phyloP scores from a whole-genome alignment of 2,113 vertebrate genomes.

The Perca schrenkii region DNA sequence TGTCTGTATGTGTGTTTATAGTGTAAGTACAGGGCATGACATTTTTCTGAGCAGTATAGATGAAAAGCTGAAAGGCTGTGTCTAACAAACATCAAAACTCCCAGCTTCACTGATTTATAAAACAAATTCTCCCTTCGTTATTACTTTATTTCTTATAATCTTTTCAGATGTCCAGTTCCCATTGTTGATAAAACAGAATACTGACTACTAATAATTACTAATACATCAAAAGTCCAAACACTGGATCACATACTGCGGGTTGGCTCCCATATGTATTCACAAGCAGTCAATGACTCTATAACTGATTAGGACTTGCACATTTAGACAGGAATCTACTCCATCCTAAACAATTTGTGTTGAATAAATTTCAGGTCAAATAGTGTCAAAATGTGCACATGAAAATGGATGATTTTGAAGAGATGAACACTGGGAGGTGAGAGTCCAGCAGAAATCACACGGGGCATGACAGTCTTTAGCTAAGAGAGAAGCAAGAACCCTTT shows the following conservation, averaged over 20 bases:
- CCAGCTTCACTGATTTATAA: neutral
- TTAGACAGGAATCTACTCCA: slow-evolving; percentile 36
- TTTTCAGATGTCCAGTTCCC: neutral
- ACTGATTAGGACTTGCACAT: slow-evolving; percentile 25
- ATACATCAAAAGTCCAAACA: slow-evolving; percentile 7
- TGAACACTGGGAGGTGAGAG: slow-evolving; percentile 60
- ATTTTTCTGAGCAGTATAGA: slow-evolving; percentile 4
- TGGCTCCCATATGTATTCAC: slow-evolving; percentile 15
- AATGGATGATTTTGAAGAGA: slow-evolving; percentile 63
- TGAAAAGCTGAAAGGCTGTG: neutral
- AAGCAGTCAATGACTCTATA: slow-evolving; percentile 5
- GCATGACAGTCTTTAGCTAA: slow-evolving; percentile 73
- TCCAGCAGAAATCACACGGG: slow-evolving; percentile 69
- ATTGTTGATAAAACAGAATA: neutral
- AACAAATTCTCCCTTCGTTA: neutral
- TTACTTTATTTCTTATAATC: neutral
- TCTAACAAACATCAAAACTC: neutral
- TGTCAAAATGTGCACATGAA: slow-evolving; percentile 59
- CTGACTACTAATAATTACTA: neutral
- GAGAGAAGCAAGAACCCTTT: slow-evolving; percentile 79
- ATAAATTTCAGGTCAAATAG: slow-evolving; percentile 68
- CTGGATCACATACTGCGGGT: neutral
- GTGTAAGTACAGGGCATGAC: slow-evolving; percentile 1
- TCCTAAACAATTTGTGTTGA: slow-evolving; percentile 61
- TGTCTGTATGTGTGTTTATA: slow-evolving; percentile 18